Conservation (phyloP, 1,140 invertebrate species). For the Latrodectus geometricus region DNA sequence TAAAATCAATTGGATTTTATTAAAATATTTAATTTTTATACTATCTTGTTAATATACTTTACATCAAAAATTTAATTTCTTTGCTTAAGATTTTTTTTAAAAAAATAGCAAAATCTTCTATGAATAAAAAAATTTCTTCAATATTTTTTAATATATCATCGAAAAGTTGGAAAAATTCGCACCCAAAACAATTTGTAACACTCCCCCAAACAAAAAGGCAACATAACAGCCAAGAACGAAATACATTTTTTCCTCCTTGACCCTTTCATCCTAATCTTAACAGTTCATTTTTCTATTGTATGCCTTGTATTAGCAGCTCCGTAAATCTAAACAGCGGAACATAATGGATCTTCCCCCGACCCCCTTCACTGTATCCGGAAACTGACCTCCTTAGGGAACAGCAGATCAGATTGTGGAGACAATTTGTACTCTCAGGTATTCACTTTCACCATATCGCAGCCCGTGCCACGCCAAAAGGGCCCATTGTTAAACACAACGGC, state of each 20-base stretch:
- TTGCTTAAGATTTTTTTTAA: no score
- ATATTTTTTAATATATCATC: no score
- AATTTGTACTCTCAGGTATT: slow-evolving; percentile 60
- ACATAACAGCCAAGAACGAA: neutral
- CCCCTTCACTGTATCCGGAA: slow-evolving; percentile 11
- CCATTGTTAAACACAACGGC: slow-evolving; percentile 48
- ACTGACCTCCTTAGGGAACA: slow-evolving; percentile 51
- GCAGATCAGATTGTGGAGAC: slow-evolving; percentile 48
- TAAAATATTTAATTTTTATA: no score
- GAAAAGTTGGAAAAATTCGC: neutral
- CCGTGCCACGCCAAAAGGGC: slow-evolving; percentile 30
- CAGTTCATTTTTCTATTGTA: slow-evolving; percentile 52
- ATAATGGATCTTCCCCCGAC: slow-evolving; percentile 18
- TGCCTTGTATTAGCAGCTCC: neutral
- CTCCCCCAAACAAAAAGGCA: slow-evolving; percentile 25
- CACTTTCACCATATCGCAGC: slow-evolving; percentile 52
- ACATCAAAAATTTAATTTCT: no score
- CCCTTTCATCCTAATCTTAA: slow-evolving; percentile 37
- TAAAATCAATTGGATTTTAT: no score
- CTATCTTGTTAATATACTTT: no score
- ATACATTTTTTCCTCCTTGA: slow-evolving; percentile 56
- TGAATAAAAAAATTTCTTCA: no score
- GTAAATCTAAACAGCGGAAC: slow-evolving; percentile 44
- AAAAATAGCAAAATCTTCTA: no score
- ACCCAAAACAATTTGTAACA: slow-evolving; percentile 47